Base-by-base conservation (phyloP, 92 coral and sea anemone genomes). In the Pocillopora meandrina region DNA sequence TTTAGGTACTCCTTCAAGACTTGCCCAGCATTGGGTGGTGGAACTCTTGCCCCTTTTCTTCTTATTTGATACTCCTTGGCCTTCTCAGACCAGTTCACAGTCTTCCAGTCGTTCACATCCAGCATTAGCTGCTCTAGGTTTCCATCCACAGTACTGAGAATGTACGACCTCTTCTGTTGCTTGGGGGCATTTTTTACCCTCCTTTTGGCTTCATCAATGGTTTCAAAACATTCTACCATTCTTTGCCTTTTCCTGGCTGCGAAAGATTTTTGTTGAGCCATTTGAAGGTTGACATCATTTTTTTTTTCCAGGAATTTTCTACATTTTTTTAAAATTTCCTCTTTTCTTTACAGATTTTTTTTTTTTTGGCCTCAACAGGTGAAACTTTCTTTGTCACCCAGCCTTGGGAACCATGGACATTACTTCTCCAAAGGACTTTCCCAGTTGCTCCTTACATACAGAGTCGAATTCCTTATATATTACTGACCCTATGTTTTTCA, bases 161-260 rank as follows among this genome's bases (percentile, higher is more conserved):
- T 26, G 31, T 26, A 0, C 1, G 31, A 26, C 31, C 31, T 26
- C 31, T 26, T 26, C 31, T 26, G 31, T 26, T 26, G 31, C 31
- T 26, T 0, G 31, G 31, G 31, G 31, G 31, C 31, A 26, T 26
- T 26, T 26, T 26, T 26, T 26, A 26, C 31, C 31, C 31, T 26
- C 31, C 31, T 49, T 10, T 35, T 21, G 10, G 74, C 74, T 21
- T 69, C 74, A 9, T 35, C 74, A 69, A 12, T 21, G 20, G 42
- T 69, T 47, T 83, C 87, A 73, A 83, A 83, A 14, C 57, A 63
- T 83, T 83, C 79, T n/a, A 62, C 33, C 11, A 74, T 49, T 12
- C 87, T 17, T 61, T 83, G 73, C 16, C 69, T 36, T 69, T 84
- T 74, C 14, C 81, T 61, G 9, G 77, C 52, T 6, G 68, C 55